Conservation (phyloP, 2,888 invertebrate species). For the Hirtodrosophila alboralis region DNA sequence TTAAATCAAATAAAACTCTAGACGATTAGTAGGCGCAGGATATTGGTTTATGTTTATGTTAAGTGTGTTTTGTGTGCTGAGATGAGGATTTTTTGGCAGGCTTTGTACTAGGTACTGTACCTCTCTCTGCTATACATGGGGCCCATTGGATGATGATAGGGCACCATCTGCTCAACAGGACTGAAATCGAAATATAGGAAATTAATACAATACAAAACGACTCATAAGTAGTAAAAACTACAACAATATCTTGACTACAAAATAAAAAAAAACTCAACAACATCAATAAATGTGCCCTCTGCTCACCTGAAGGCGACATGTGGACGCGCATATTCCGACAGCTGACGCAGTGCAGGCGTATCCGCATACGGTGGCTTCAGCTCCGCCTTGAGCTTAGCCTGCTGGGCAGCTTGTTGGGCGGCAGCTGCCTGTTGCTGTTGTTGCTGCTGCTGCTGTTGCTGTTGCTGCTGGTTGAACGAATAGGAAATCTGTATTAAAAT, state of each 20-base stretch:
- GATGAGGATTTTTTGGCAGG: conserved; percentile 59
- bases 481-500: not conserved
- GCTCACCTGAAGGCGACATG: conserved; percentile 92
- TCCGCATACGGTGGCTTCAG: conserved; percentile 95
- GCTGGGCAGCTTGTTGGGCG: conserved; percentile 85
- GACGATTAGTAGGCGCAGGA: conserved; percentile 43
- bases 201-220: conserved; percentile 72
- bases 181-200: conserved; percentile 83
- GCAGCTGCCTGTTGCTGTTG: conserved; percentile 84
- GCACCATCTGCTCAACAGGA: conserved; percentile 85
- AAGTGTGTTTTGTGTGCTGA: conserved; percentile 31
- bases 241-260: conserved; percentile 28
- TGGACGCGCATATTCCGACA: conserved; percentile 96
- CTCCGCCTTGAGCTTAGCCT: conserved; percentile 88
- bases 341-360: conserved; percentile 95
- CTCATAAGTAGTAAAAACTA: conserved; percentile 31
- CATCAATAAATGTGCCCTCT: not conserved
- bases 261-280: conserved; percentile 26
- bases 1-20: conserved; percentile 8
- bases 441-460: conserved; percentile 84
- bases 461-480: conserved; percentile 76
- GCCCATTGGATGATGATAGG: conserved; percentile 85
- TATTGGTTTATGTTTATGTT: conserved; percentile 15
- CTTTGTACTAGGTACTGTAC: conserved; percentile 81
- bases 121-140: conserved; percentile 85